Conservation (phyloP, 2,113 vertebrate genomes). For the Todiramphus chloris region DNA sequence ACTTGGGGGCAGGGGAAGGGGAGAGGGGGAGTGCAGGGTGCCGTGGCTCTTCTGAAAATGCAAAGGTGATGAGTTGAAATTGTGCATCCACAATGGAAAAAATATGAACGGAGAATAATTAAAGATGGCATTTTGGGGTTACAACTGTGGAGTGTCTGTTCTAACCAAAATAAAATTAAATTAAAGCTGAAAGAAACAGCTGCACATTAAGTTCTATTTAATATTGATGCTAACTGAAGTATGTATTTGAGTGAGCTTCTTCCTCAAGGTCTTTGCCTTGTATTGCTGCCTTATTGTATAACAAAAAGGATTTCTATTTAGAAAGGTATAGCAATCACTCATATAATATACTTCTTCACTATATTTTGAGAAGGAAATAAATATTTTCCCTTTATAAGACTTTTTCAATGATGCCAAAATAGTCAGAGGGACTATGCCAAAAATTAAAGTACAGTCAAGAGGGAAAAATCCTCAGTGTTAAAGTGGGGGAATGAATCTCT, state of each 20-base stretch:
- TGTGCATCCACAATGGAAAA: slow-evolving; percentile 7
- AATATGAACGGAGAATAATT: slow-evolving; percentile 48
- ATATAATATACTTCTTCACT: not conserved
- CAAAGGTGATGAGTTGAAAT: slow-evolving; percentile 26
- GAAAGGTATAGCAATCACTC: not conserved
- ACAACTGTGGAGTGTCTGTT: slow-evolving; percentile 38
- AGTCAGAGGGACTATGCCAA: not conserved
- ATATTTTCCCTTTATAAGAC: not conserved
- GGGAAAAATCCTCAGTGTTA: not conserved
- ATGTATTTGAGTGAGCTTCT: slow-evolving; percentile 29
- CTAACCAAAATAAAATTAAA: slow-evolving; percentile 58
- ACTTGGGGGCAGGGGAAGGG: too few relatives aligned
- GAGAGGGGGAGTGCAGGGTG: too few relatives aligned
- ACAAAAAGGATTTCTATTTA: not conserved
- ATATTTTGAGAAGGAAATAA: not conserved
- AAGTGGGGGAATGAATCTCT: not conserved
- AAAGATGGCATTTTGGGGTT: slow-evolving; percentile 71
- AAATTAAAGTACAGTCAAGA: not conserved
- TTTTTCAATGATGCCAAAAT: not conserved
- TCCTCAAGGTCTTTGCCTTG: slow-evolving; percentile 38
- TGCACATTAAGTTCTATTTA: slow-evolving; percentile 60
- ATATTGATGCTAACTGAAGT: slow-evolving; percentile 60
- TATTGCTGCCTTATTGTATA: not conserved
- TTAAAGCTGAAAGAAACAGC: slow-evolving; percentile 70
- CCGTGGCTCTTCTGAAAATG: not conserved